These are phyloP conservation scores for Platyrinchus mystaceus DNA, from an alignment of 2,797 vertebrate genomes.

Conservation along the genomic window DNA sequence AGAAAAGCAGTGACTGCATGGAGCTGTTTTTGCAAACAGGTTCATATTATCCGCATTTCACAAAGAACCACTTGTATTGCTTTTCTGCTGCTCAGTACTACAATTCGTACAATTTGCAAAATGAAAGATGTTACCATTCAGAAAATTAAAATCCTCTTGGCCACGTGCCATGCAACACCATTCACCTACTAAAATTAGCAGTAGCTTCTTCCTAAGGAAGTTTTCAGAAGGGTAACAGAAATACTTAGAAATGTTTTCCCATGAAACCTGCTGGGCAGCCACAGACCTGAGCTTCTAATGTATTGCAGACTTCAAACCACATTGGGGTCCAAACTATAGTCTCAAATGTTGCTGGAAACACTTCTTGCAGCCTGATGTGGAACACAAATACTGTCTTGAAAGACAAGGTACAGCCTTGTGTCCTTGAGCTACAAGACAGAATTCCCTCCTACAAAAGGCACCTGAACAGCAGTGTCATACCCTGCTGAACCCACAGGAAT, in stretches of 20 bases:
- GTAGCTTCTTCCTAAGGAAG: not conserved
- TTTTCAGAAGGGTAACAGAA: not conserved
- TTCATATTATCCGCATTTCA: not conserved
- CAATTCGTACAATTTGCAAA: not conserved
- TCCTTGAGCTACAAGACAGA: not conserved
- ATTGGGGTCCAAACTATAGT: fast-evolving
- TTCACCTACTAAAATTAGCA: not conserved
- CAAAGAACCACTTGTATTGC: not conserved
- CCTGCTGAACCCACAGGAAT: not conserved
- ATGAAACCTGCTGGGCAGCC: not conserved
- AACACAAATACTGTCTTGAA: not conserved
- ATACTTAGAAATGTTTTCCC: not conserved
- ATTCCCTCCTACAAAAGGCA: not conserved
- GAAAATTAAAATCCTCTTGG: not conserved
- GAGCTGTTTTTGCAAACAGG: not conserved
- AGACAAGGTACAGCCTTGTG: not conserved
- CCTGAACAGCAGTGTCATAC: not conserved
- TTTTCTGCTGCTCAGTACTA: not conserved
- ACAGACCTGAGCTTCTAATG: not conserved
- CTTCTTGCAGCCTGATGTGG: not conserved
- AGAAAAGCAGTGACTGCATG: not conserved
- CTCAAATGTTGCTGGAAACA: not conserved
- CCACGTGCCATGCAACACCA: not conserved
- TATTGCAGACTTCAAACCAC: not conserved
- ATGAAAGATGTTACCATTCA: not conserved